Evolutionary conservation across 2,797 vertebrate species (phyloP), one percentile per base, ranked within the genome.

Genomic region (Mormyrops boulengeri): DNA sequence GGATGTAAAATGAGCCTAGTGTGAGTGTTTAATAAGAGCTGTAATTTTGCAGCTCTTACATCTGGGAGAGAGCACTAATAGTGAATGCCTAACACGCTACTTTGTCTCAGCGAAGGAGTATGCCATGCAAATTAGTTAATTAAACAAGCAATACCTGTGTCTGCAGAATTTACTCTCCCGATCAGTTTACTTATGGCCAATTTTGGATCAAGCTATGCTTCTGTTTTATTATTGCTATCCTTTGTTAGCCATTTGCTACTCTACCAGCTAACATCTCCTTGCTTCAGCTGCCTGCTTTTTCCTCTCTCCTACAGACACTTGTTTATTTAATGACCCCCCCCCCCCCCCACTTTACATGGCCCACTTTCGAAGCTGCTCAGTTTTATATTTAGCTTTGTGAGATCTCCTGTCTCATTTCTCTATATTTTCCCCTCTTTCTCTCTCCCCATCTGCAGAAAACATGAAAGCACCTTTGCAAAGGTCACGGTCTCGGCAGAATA

Each of bases 401-500:
- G 92, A 62, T 88, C 85, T 84, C 41, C 86, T 47, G 86, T 62
- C 92, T 88, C 89, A 17, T 89, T 34, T 91, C 90, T 69, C 91
- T 73, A 53, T 53, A 17, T 77, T 60, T 34, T 88, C 89, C 91
- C 44, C 88, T 84, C 52, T 90, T 66, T 89, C 53, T 89, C 85
- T 93, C 69, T 94, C 91, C 94, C 90, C 89, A 91, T 91, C 93
- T 91, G 88, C 96, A 99, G 98, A 98, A 96, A 98, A 98, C 95
- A 97, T 96, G 95, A 97, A 96, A 94, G 94, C 94, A 91, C 96
- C 95, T 92, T 93, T 96, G 92, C 97, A 98, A 96, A 98, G 96
- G 94, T 96, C 96, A 88, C 95, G 94, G 95, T 97, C 95, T 0
- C 96, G 95, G 93, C 95, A 96, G 97, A 97, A 92, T 96, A 96